Base-by-base conservation (phyloP, 2,888 invertebrate genomes). In the Anthophora plumipes region DNA sequence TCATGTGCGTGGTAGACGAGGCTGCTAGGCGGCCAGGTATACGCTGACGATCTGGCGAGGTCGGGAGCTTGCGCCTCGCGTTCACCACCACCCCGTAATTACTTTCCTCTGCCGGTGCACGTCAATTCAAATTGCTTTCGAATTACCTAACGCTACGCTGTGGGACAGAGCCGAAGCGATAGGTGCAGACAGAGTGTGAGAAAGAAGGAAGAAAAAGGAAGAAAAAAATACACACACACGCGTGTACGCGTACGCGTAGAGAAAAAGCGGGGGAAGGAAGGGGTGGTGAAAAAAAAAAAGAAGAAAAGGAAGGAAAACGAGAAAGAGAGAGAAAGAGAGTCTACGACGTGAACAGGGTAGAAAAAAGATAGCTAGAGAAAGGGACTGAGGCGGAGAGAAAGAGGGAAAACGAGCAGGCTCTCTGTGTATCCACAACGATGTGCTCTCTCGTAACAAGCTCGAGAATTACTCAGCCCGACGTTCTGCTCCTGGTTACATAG, bases 111-210 rank as follows among this genome's bases (percentile, higher is more conserved):
- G 88, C 85, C 87, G 88, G 88, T 79, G 87, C 85, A 89, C 89
- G 91, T 91, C 92, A 91, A 91, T 91, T 91, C 91, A 90, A 91
- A 91, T 91, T 91, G 89, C 92, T 91, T 89, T 91, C 91, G 89
- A 90, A 91, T 91, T 91, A 90, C 88, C 89, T 87, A 87, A 89
- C 89, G 89, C 73, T 64, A 54, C 69, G 70, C 70, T 59, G 68
- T 48, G 52, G 63, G 77, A 64, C 67, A 64, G 64, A 70, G 72
- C 17, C 52, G 69, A 14, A 43, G 64, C 73, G 69, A 82, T 82
- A 72, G 82, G 54, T 25, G 76, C 66, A 63, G 69, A 82, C 73
- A 75, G 75, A 72, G 73, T 46, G 72, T 37, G 25, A 50, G 76
- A 25, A 46, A 61, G 46, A 54, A 46, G 55, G 46, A 43, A 41